These are phyloP conservation scores for Microhierax caerulescens DNA, from an alignment of 2,797 vertebrate genomes.

Conservation along the genomic window DNA sequence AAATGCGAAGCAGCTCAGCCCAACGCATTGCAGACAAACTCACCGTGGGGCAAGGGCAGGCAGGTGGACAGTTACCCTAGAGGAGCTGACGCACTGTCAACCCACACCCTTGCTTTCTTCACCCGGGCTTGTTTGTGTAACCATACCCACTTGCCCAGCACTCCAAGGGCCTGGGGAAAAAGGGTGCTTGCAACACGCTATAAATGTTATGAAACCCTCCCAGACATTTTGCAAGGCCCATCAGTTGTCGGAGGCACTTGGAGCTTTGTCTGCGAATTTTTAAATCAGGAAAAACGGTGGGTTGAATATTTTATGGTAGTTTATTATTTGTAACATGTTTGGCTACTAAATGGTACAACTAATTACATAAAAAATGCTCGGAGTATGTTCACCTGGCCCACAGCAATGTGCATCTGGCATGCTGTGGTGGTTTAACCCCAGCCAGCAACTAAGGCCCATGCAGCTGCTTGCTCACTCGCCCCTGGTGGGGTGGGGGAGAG, in stretches of 20 bases:
- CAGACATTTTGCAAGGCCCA: conserved; percentile 36
- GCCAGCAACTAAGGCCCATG: neutral
- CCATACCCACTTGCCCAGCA: neutral
- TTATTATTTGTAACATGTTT: neutral
- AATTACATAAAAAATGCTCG: neutral
- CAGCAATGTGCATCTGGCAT: neutral
- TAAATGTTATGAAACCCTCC: conserved; percentile 35
- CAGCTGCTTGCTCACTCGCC: neutral
- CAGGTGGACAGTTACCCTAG: neutral
- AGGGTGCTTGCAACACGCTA: neutral
- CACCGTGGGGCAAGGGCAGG: neutral
- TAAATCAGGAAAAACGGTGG: neutral
- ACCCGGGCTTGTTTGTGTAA: neutral
- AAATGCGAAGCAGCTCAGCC: neutral
- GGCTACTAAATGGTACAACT: neutral
- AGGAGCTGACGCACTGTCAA: neutral
- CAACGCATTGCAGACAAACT: accelerated
- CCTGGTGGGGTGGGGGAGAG: neutral
- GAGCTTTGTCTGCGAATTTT: neutral
- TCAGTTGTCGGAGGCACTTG: neutral
- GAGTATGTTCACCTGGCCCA: neutral
- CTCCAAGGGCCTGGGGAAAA: neutral
- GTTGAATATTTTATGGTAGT: neutral
- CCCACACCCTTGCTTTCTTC: conserved; percentile 42
- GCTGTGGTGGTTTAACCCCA: neutral